These are phyloP conservation scores for Calephelis nemesis DNA, from an alignment of 1,140 invertebrate genomes.

Conservation along the genomic window DNA sequence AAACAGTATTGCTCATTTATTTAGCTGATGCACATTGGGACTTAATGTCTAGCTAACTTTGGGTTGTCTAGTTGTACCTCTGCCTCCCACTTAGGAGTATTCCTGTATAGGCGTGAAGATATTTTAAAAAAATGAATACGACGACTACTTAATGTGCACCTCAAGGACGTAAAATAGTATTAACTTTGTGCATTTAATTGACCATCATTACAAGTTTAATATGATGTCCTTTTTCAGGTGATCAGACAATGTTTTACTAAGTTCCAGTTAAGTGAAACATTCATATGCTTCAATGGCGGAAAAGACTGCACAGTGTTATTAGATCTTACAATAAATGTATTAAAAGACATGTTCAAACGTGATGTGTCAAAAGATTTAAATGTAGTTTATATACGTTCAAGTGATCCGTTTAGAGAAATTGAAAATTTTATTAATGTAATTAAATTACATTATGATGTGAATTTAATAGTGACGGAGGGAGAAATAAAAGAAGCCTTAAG, in stretches of 20 bases:
- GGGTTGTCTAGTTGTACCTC: too few relatives aligned
- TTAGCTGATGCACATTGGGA: too few relatives aligned
- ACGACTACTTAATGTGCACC: too few relatives aligned
- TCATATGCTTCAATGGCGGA: constrained; percentile 97
- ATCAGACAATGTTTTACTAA: constrained; percentile 74
- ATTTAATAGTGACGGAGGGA: constrained; percentile 84
- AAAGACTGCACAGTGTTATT: constrained; percentile 97
- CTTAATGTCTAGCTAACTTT: too few relatives aligned
- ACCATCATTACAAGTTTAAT: too few relatives aligned
- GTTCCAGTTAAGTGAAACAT: constrained; percentile 86
- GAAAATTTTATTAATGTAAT: constrained; percentile 90
- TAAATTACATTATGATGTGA: constrained; percentile 85
- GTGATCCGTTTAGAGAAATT: constrained; percentile 91
- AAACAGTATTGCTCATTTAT: too few relatives aligned
- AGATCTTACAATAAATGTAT: constrained; percentile 85
- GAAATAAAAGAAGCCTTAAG: constrained; percentile 86
- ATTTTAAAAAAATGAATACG: too few relatives aligned
- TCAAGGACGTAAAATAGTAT: too few relatives aligned
- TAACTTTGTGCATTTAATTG: too few relatives aligned
- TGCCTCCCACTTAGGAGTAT: too few relatives aligned
- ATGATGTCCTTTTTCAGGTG: constrained; percentile 49
- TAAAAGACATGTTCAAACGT: constrained; percentile 78
- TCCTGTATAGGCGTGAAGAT: too few relatives aligned
- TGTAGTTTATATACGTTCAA: constrained; percentile 86
- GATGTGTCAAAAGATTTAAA: constrained; percentile 74